Conservation (phyloP, 2,888 invertebrate genomes). For the Dasypolia templi region DNA sequence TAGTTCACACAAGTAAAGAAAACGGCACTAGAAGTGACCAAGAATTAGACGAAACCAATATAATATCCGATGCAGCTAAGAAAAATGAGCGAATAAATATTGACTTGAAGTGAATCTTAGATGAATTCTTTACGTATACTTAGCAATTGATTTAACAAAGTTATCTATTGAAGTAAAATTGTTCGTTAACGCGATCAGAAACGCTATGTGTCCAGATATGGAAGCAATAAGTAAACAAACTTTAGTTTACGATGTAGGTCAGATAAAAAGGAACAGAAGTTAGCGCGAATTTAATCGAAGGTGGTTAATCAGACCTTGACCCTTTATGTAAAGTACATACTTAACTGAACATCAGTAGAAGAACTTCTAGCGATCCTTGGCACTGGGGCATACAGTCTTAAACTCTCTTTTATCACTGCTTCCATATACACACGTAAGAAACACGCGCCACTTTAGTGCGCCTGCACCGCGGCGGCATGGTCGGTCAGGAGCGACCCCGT, state of each 20-base stretch:
- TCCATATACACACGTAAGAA: slow-evolving; percentile 58
- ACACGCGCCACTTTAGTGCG: too few relatives aligned
- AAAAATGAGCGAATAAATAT: neutral
- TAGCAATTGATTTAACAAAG: neutral
- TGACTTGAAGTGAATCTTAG: too few relatives aligned
- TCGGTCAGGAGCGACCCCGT: too few relatives aligned
- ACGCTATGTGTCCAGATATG: neutral
- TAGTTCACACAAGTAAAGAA: neutral
- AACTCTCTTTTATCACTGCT: slow-evolving; percentile 56
- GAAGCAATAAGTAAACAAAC: neutral
- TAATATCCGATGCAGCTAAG: neutral
- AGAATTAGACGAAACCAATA: neutral
- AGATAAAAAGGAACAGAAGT: neutral
- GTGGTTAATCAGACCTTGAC: neutral
- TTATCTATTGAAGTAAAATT: neutral
- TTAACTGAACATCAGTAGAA: too few relatives aligned
- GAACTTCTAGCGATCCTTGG: slow-evolving; percentile 26
- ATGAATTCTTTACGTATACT: neutral
- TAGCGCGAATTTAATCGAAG: neutral
- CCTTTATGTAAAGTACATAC: slow-evolving; percentile 19
- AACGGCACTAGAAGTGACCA: neutral
- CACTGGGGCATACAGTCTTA: slow-evolving; percentile 49
- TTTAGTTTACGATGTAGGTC: too few relatives aligned
- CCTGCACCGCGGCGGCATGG: too few relatives aligned
- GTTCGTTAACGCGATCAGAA: neutral